phyloP scores from a whole-genome alignment of 2,797 vertebrate genomes.

The Pseudomugil tenellus region DNA sequence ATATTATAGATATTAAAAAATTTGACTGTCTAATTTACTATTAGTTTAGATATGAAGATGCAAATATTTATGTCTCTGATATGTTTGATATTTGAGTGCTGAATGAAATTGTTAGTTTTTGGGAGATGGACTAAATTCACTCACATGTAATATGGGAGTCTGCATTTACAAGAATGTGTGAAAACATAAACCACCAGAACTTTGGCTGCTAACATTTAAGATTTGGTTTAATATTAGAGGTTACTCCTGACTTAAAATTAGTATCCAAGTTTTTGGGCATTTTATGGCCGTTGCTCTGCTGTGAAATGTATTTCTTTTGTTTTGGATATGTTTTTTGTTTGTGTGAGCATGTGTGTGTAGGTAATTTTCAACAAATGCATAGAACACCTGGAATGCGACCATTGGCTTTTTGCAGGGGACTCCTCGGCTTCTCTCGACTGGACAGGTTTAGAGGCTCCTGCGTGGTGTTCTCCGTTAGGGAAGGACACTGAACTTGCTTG shows the following conservation, averaged over 20 bases:
- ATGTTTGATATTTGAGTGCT: background rate
- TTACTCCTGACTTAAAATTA: too few relatives aligned
- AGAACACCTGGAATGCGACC: constrained; percentile 88
- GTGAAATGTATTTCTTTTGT: background rate
- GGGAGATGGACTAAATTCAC: too few relatives aligned
- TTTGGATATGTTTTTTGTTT: too few relatives aligned
- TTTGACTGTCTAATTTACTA: too few relatives aligned
- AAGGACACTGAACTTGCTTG: constrained; percentile 16
- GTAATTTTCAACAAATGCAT: background rate
- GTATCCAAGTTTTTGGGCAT: background rate
- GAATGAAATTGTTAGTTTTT: too few relatives aligned
- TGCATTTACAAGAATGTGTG: background rate
- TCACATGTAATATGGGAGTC: too few relatives aligned
- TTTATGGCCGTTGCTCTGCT: background rate
- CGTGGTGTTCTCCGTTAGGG: constrained; percentile 11
- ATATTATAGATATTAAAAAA: too few relatives aligned
- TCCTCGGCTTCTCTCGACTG: constrained; percentile 53
- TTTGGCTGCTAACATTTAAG: background rate
- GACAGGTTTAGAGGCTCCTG: constrained; percentile 83
- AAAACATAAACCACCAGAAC: background rate
- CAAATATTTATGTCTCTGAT: background rate
- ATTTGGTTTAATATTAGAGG: too few relatives aligned
- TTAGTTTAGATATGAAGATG: too few relatives aligned
- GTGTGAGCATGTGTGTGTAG: background rate
- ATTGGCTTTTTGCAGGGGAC: constrained; percentile 62